Percentiles rank a stretch among this genome's conserved stretches.
Evolutionary conservation across 1,140 invertebrate genomes (phyloP).

Genomic region (Laupala kohalensis): DNA sequence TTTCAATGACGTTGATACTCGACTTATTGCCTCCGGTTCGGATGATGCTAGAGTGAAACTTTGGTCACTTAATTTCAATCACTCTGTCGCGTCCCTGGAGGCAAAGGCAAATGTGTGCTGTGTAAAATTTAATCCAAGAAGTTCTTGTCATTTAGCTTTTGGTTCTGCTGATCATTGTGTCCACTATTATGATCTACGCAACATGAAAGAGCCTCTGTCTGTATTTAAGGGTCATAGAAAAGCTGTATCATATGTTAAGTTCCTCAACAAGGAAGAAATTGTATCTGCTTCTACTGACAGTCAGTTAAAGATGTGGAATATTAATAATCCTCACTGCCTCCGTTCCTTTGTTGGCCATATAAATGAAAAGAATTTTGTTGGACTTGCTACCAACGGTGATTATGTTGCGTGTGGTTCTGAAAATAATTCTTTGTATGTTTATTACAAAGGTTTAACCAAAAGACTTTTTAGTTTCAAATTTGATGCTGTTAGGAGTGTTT

Average conservation of each 20-base stretch:
- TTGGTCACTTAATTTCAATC: slow-evolving; percentile 78
- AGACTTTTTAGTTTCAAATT: slow-evolving; percentile 82
- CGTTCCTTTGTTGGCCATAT: slow-evolving; percentile 84
- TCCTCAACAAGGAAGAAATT: slow-evolving; percentile 76
- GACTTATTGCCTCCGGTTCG: slow-evolving; percentile 83
- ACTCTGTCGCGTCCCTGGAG: slow-evolving; percentile 76
- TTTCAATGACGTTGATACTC: slow-evolving; percentile 85
- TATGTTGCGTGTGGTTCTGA: slow-evolving; percentile 93
- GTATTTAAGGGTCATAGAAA: slow-evolving; percentile 88
- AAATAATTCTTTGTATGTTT: slow-evolving; percentile 88
- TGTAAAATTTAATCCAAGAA: slow-evolving; percentile 89
- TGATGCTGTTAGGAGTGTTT: slow-evolving; percentile 64
- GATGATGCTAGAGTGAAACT: slow-evolving; percentile 91
- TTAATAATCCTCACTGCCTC: slow-evolving; percentile 65
- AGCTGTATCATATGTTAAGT: slow-evolving; percentile 93
- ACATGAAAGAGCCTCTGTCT: slow-evolving; percentile 66
- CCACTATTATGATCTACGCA: slow-evolving; percentile 89
- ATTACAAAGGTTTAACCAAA: slow-evolving; percentile 81
- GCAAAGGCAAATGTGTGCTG: slow-evolving; percentile 93
- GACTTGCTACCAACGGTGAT: slow-evolving; percentile 86
- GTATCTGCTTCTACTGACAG: slow-evolving; percentile 93
- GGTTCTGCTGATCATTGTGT: slow-evolving; percentile 94
- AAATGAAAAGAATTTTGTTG: slow-evolving; percentile 97
- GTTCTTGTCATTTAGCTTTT: slow-evolving; percentile 76
- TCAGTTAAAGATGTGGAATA: slow-evolving; percentile 86